Conservation (phyloP, 2,797 vertebrate species). For the Lycodopsis pacificus region DNA sequence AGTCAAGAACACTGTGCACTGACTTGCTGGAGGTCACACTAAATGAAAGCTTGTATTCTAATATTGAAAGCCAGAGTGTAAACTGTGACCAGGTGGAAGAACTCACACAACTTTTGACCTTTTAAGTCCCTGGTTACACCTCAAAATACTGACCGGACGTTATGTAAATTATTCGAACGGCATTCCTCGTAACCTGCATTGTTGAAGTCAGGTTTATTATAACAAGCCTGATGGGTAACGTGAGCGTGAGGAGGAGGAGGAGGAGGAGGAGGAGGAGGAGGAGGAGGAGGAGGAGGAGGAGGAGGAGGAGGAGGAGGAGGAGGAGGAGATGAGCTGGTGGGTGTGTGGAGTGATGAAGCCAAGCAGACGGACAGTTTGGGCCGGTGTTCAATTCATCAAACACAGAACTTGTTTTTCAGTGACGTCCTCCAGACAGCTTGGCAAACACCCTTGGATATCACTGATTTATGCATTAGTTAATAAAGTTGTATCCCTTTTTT, state of each 20-base stretch:
- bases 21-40: not conserved
- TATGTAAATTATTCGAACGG: not conserved
- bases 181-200: not conserved
- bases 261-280: too few species aligned
- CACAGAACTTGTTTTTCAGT: slow-evolving; percentile 35
- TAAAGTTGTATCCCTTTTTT: not conserved
- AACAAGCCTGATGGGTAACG: slow-evolving; percentile 26
- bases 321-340: not conserved
- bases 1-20: not conserved
- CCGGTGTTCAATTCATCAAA: slow-evolving; percentile 28
- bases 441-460: slow-evolving; percentile 26
- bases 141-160: not conserved
- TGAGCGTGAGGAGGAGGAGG: slow-evolving; percentile 13
- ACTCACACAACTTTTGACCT: slow-evolving; percentile 5
- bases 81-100: not conserved
- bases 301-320: not conserved
- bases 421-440: slow-evolving; percentile 1
- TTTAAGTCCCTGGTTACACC: not conserved
- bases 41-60: not conserved
- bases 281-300: too few species aligned
- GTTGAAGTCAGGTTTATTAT: slow-evolving; percentile 40
- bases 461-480: slow-evolving; percentile 26
- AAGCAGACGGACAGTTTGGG: slow-evolving; percentile 20
- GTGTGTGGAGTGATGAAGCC: slow-evolving; percentile 48
- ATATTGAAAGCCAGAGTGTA: not conserved